Evolutionary conservation across 1,140 invertebrate species (phyloP).

Genomic region (Bombus huntii): DNA sequence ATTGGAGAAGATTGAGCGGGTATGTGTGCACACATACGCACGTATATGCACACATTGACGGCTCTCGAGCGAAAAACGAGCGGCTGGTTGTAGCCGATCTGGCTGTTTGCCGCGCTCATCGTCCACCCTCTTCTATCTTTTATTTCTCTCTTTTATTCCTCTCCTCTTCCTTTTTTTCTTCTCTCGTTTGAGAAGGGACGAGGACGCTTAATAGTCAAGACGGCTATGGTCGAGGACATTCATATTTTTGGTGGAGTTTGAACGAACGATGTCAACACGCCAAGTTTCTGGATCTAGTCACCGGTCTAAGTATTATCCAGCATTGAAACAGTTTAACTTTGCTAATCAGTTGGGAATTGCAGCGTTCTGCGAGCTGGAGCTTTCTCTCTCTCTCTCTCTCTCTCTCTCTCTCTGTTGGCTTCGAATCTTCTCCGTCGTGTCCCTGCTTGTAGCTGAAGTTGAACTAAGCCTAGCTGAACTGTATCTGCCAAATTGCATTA

Average conservation of each 20-base stretch:
- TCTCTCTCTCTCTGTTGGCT: no score
- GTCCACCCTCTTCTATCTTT: not conserved
- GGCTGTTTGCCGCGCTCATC: constrained; percentile 12
- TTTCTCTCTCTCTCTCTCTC: no score
- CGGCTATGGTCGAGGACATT: not conserved
- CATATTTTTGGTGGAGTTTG: not conserved
- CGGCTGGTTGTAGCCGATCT: constrained; percentile 20
- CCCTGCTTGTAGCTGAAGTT: not conserved
- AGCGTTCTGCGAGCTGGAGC: not conserved
- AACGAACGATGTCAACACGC: constrained; percentile 13
- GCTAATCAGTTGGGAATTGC: constrained; percentile 32
- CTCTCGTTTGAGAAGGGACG: not conserved
- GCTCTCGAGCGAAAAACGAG: constrained; percentile 22
- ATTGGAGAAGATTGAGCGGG: constrained; percentile 77
- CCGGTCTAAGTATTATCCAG: constrained; percentile 14
- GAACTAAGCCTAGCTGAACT: not conserved
- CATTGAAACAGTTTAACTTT: constrained; percentile 30
- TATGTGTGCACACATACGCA: constrained; percentile 12
- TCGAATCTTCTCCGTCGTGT: not conserved
- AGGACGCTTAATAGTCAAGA: constrained; percentile 16
- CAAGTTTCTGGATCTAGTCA: constrained; percentile 14
- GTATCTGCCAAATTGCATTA: not conserved
- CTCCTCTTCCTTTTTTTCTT: not conserved
- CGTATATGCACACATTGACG: not conserved
- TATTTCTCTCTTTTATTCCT: not conserved